Conservation (phyloP, 2,888 invertebrate genomes). For the Masnerella sp. region DNA sequence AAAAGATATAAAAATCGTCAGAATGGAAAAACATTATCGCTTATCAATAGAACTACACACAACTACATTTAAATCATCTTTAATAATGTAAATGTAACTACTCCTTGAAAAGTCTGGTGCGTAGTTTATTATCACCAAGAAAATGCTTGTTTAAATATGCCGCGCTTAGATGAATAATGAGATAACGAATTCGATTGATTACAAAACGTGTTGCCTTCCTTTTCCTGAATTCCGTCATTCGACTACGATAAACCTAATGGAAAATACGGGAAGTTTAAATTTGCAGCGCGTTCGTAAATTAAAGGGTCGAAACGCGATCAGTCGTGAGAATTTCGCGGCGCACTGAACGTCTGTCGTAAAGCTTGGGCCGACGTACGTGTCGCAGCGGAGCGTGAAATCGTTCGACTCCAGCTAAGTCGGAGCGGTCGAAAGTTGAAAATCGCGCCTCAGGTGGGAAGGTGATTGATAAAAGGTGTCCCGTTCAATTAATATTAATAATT, state of each 20-base stretch:
- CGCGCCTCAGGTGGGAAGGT: slow-evolving; percentile 54
- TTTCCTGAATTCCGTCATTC: background rate
- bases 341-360: slow-evolving; percentile 55
- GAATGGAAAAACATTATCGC: slow-evolving; percentile 37
- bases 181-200: slow-evolving; percentile 4
- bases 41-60: slow-evolving; percentile 45
- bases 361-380: slow-evolving; percentile 50
- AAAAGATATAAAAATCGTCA: no score
- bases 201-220: background rate
- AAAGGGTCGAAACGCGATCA: slow-evolving; percentile 6
- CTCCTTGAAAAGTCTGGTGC: slow-evolving; percentile 25
- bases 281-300: no score
- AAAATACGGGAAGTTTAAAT: no score
- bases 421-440: slow-evolving; percentile 61
- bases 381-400: slow-evolving; percentile 59
- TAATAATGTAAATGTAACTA: slow-evolving; percentile 31
- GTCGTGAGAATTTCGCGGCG: slow-evolving; percentile 47
- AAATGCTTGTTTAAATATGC: slow-evolving; percentile 11
- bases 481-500: slow-evolving; percentile 64
- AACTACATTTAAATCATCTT: slow-evolving; percentile 46
- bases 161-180: slow-evolving; percentile 11
- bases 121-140: slow-evolving; percentile 38
- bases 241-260: no score
- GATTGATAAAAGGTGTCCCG: slow-evolving; percentile 64
- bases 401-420: slow-evolving; percentile 61